Evolutionary conservation across 2,888 invertebrate genomes (phyloP).

Genomic region (Xestia xanthographa): DNA sequence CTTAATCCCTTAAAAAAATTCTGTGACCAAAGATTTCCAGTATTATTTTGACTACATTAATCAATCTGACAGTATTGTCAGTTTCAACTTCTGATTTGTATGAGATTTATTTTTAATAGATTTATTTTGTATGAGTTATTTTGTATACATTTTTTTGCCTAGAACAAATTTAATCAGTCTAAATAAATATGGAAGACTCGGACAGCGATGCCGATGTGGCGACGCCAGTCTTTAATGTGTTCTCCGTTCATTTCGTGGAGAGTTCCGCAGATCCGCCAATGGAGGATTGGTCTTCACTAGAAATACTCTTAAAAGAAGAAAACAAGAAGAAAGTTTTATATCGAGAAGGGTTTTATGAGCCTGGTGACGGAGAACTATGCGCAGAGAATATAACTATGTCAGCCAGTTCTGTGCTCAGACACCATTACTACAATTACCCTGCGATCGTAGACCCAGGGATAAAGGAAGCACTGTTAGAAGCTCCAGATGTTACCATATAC

Average conservation of each 20-base stretch:
- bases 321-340: conserved; percentile 73
- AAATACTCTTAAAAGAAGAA: conserved; percentile 67
- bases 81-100: conserved; percentile 3
- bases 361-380: conserved; percentile 82
- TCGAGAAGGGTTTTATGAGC: conserved; percentile 74
- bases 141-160: conserved; percentile 23
- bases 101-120: background rate
- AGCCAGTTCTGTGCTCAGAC: conserved; percentile 76
- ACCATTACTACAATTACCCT: conserved; percentile 82
- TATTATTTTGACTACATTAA: conserved; percentile 3
- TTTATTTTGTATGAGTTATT: conserved; percentile 32
- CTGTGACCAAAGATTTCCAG: background rate
- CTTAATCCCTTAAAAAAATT: background rate
- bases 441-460: conserved; percentile 83
- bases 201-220: conserved; percentile 28
- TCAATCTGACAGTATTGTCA: conserved; percentile 4
- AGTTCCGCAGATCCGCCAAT: conserved; percentile 81
- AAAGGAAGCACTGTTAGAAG: conserved; percentile 73
- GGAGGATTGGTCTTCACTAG: conserved; percentile 82
- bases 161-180: background rate
- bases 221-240: conserved; percentile 40
- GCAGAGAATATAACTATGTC: conserved; percentile 77
- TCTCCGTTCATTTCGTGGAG: conserved; percentile 65
- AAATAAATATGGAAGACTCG: conserved; percentile 63
- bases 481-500: conserved; percentile 68